Evolutionary conservation across 2,888 invertebrate species (phyloP).

Genomic region (Mythimna impura): DNA sequence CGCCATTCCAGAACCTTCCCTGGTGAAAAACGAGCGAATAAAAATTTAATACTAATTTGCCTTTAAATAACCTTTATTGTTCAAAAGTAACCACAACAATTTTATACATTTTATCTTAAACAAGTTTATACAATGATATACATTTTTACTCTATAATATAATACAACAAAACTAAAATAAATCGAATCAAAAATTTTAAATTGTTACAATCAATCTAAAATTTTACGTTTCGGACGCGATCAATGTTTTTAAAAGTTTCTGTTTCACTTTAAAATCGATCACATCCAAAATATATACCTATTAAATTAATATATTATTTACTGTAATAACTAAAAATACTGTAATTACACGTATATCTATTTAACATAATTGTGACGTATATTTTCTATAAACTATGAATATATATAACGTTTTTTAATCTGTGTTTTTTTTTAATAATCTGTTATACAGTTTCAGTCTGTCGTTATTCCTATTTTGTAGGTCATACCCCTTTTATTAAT

Average conservation of each 20-base stretch:
- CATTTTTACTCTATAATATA: slow-evolving; percentile 65
- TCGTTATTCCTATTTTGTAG: slow-evolving; percentile 32
- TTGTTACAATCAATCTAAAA: slow-evolving; percentile 64
- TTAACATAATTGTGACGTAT: slow-evolving; percentile 59
- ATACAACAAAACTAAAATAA: slow-evolving; percentile 49
- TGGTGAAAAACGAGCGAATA: too few relatives aligned
- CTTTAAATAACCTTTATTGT: slow-evolving; percentile 76
- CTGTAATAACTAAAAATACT: slow-evolving; percentile 61
- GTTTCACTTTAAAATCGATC: slow-evolving; percentile 80
- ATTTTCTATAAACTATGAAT: slow-evolving; percentile 33
- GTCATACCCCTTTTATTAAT: slow-evolving; percentile 5
- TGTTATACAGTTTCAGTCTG: slow-evolving; percentile 34
- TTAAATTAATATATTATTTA: slow-evolving; percentile 59
- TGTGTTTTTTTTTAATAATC: slow-evolving; percentile 19
- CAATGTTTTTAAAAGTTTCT: slow-evolving; percentile 70
- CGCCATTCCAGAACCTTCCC: too few relatives aligned
- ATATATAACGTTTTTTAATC: slow-evolving; percentile 19
- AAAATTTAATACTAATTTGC: slow-evolving; percentile 29
- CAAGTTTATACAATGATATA: slow-evolving; percentile 78
- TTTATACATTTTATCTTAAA: slow-evolving; percentile 68
- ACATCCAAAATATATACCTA: slow-evolving; percentile 81
- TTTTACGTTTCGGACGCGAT: slow-evolving; percentile 83
- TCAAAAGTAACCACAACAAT: slow-evolving; percentile 69
- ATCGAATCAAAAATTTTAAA: slow-evolving; percentile 61
- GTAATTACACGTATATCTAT: slow-evolving; percentile 58